Conservation (phyloP, 2,888 invertebrate species). For the Aphodius sticticus region DNA sequence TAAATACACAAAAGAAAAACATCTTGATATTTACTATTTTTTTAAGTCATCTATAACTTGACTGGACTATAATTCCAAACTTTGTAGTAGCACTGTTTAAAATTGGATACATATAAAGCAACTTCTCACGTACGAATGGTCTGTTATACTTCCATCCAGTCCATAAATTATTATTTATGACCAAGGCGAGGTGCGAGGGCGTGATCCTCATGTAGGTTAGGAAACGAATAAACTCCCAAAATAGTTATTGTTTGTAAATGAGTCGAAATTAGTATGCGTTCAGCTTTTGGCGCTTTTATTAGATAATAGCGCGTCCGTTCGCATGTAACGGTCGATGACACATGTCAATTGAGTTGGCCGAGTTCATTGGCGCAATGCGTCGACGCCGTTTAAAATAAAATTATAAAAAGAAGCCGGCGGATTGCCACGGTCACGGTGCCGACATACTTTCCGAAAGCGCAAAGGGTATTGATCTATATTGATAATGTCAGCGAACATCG, state of each 20-base stretch:
- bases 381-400: neutral
- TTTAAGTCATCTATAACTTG: no score
- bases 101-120: no score
- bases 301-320: conserved; percentile 4
- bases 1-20: no score
- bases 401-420: neutral
- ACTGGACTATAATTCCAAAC: no score
- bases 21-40: no score
- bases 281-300: neutral
- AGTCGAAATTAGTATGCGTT: neutral
- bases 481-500: neutral
- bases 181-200: neutral
- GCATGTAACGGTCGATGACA: conserved; percentile 4
- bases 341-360: conserved; percentile 4
- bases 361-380: neutral
- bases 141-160: neutral
- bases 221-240: neutral
- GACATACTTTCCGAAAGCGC: neutral
- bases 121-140: neutral
- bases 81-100: no score
- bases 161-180: neutral
- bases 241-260: neutral
- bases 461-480: conserved; percentile 4
- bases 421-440: conserved; percentile 4
- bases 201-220: neutral